Conservation (phyloP, 1,140 invertebrate genomes). For the Hylaeus volcanicus region DNA sequence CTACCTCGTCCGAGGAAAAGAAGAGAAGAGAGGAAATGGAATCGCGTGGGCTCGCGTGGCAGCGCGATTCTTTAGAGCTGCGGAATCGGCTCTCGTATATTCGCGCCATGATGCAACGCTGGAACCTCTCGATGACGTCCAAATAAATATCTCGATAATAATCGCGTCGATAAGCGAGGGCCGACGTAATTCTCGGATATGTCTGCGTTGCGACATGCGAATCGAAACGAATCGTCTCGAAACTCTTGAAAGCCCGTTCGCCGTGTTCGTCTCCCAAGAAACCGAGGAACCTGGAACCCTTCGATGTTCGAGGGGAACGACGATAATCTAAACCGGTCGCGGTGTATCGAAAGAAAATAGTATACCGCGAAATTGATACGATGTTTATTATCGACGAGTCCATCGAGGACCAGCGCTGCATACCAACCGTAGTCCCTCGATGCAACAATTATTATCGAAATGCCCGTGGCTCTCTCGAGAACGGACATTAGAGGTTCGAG, state of each 20-base stretch:
- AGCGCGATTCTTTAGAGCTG: not conserved
- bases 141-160: too few species aligned
- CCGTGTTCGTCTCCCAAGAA: too few species aligned
- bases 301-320: not conserved
- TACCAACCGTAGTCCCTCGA: not conserved
- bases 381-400: conserved; percentile 34
- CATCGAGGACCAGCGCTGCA: conserved; percentile 1
- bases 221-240: too few species aligned
- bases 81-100: not conserved
- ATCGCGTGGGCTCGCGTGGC: not conserved
- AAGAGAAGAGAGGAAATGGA: too few species aligned
- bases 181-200: too few species aligned
- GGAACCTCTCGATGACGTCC: not conserved
- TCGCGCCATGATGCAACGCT: too few species aligned
- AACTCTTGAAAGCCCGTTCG: too few species aligned
- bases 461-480: conserved; percentile 21
- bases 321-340: not conserved
- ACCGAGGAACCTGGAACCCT: too few species aligned
- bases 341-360: conserved; percentile 44
- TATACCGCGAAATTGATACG: conserved; percentile 22
- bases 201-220: too few species aligned
- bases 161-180: too few species aligned
- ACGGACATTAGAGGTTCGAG: conserved; percentile 20
- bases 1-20: not conserved
- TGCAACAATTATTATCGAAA: conserved; percentile 42